Base-by-base conservation (phyloP, 2,888 invertebrate species). In the Ditylenchus weischeri region DNA sequence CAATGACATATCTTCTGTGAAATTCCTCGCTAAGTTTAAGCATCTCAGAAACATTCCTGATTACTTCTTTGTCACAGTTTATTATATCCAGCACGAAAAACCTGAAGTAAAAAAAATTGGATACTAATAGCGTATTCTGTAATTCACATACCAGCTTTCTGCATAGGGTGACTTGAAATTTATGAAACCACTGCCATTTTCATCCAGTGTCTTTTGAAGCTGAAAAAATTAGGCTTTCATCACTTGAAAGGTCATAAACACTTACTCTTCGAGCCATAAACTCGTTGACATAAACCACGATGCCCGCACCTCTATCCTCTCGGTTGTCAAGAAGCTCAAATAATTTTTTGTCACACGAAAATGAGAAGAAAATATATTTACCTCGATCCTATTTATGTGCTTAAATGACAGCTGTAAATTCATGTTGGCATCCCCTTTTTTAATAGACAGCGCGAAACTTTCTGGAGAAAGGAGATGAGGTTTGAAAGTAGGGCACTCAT, bases 301-400 rank as follows among this genome's bases (percentile, higher is more conserved):
- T 15, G 15, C 72, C 72, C 10, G 72, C 70, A 8, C 72, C 73
- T 8, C 73, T 54, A 19, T 65, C 38, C 48, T 71, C 72, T 13
- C 61, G 58, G 48, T 71, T 73, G 57, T 71, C 72, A 59, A 71
- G 29, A 15, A 71, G 57, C 57, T 69, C 10, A 23, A 69, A 47
- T 21, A 66, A 36, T 48, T 15, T 2, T 29, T 29, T 5, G 5
- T 29, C 29, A 29, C 29, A 5, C 29, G 5, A 29, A 29, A 4
- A 29, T 29, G 29, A 4, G 29, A 29, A 29, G 29, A 4, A 29
- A 29, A 29, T 29, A 29, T 15, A 57, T 11, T 50, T n/a, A 68
- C 68, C 69, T 71, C 73, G 11, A 71, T 57, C 23, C 61, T 47
- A 18, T 35, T 38, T 7, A 71, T 74, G 54, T 71, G 70, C 54